Base-by-base conservation (phyloP, 2,888 invertebrate genomes). In the Synergus laeviventris region DNA sequence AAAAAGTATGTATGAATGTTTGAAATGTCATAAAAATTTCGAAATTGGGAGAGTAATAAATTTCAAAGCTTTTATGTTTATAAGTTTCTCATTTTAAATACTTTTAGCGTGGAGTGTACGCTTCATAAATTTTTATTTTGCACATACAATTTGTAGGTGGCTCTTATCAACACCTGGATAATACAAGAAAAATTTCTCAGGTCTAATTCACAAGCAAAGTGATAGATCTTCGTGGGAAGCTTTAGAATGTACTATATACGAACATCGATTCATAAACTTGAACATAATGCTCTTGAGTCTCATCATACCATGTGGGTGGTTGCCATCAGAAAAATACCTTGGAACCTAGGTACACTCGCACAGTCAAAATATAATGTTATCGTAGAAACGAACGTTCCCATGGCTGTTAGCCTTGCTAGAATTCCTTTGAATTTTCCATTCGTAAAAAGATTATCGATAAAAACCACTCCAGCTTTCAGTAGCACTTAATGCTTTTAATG, bases 311-410 rank as follows among this genome's bases (percentile, higher is more conserved):
- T 21, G 24, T 24, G 16, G 38, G 62, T 62, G 8, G 8, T 39
- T 8, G 39, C n/a, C 36, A 7, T 36, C 11, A n/a, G 61, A 11
- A 62, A 60, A 62, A 62, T 62, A 62, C 39, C 18, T 18, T 38
- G 62, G 62, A 36, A n/a, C 18, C n/a, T 36, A 62, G 38, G 12
- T 62, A 62, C 8, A 62, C 38, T 62, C 18, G 38, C 16, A 9
- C 38, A 31, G 36, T 38, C 62, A 38, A 62, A 62, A 62, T n/a
- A 62, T n/a, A 38, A 38, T 16, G 38, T 62, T n/a, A 56, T 18
- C 38, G 38, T 11, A 38, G n/a, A 2, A 36, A 0, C n/a, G 39
- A 39, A 39, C 39, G 8, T 11, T 39, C 5, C 39, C 39, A 39
- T 39, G n/a, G 8, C n/a, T n/a, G n/a, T 49, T 49, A 7, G 49